A percentile compares a stretch with the other conserved stretches of the same genome.
phyloP scores from a whole-genome alignment of 2,797 vertebrate genomes.

The Xiphorhynchus erythropygius region DNA sequence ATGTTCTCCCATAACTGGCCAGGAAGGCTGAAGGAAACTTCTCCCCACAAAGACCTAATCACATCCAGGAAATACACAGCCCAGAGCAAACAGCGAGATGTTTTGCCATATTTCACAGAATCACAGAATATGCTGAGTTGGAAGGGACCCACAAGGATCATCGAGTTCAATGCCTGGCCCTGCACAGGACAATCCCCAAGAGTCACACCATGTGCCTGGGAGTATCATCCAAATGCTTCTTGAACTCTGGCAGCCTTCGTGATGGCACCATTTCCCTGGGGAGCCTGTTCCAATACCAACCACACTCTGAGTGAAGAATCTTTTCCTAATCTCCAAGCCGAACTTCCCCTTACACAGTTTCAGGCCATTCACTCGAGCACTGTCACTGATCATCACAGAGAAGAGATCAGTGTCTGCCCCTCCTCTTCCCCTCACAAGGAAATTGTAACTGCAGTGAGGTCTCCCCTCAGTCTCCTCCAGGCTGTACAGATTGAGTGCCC shows the following conservation, averaged over 20 bases:
- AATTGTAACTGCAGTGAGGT: not conserved
- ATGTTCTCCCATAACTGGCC: not conserved
- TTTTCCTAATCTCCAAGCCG: not conserved
- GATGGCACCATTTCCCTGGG: not conserved
- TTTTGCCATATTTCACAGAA: constrained; percentile 14
- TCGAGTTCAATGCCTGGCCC: not conserved
- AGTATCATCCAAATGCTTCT: not conserved
- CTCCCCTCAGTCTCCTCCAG: not conserved
- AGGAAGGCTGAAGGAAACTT: not conserved
- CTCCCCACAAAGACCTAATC: not conserved
- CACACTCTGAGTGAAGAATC: not conserved
- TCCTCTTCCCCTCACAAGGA: not conserved
- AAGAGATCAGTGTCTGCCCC: not conserved
- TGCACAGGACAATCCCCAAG: not conserved
- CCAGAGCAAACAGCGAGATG: not conserved
- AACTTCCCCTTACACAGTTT: not conserved
- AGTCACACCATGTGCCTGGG: not conserved
- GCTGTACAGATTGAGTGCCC: not conserved
- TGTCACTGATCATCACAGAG: not conserved
- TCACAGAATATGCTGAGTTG: not conserved
- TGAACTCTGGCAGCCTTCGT: not conserved
- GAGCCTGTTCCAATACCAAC: not conserved
- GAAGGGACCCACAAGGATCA: not conserved
- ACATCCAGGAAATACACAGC: not conserved
- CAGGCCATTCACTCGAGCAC: not conserved